These are phyloP conservation scores for Odiellus spinosus DNA, from an alignment of 2,888 invertebrate genomes.

Conservation along the genomic window DNA sequence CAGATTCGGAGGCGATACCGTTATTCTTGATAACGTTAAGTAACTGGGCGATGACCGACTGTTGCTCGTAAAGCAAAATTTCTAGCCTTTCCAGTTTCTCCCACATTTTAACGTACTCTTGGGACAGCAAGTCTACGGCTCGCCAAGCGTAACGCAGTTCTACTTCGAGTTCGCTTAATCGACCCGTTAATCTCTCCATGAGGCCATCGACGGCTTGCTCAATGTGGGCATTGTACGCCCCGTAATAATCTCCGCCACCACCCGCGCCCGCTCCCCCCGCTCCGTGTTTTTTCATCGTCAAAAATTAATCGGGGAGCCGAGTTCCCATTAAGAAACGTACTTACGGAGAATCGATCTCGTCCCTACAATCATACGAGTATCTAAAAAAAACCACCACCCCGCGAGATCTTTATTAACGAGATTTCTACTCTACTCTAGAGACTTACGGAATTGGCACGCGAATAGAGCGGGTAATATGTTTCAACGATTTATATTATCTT, in stretches of 20 bases:
- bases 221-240: conserved; percentile 13
- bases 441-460: too few species aligned
- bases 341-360: too few species aligned
- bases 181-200: conserved; percentile 74
- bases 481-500: too few species aligned
- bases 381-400: too few species aligned
- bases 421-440: too few species aligned
- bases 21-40: conserved; percentile 31
- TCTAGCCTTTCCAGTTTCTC: conserved; percentile 74
- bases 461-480: too few species aligned
- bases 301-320: too few species aligned
- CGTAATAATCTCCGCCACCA: conserved; percentile 3
- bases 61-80: conserved; percentile 67
- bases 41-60: conserved; percentile 72
- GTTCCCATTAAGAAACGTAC: too few species aligned
- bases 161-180: conserved; percentile 71
- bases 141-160: conserved; percentile 86
- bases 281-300: too few species aligned
- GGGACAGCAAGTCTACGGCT: conserved; percentile 71
- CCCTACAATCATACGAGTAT: too few species aligned
- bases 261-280: too few species aligned
- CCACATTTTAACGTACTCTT: conserved; percentile 89
- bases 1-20: conserved; percentile 8
- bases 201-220: conserved; percentile 49
- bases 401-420: too few species aligned